phyloP scores from a whole-genome alignment of 2,113 vertebrate genomes.

The Coptodon rendalli region DNA sequence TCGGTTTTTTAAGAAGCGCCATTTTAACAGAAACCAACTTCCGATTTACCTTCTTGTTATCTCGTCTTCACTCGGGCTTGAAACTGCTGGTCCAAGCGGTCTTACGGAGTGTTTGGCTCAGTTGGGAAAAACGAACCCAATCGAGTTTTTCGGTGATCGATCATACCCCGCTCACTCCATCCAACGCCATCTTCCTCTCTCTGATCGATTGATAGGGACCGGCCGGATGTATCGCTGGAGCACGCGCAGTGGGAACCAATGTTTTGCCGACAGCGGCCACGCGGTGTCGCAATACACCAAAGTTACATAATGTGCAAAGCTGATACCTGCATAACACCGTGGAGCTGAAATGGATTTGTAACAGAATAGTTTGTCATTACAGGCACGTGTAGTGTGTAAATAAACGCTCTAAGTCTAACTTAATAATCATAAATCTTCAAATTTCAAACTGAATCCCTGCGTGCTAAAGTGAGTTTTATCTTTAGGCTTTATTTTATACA shows the following conservation, averaged over 20 bases:
- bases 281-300: not conserved
- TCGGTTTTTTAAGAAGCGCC: not conserved
- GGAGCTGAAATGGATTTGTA: not conserved
- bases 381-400: not conserved
- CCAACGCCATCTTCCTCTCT: slow-evolving; percentile 76
- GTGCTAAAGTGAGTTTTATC: not conserved
- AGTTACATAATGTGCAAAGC: not conserved
- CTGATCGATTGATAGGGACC: slow-evolving; percentile 82
- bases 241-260: slow-evolving; percentile 31
- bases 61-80: not conserved
- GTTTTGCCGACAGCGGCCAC: not conserved
- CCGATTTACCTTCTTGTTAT: slow-evolving; percentile 22
- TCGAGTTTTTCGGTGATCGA: slow-evolving; percentile 80
- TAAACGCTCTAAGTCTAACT: not conserved
- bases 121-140: slow-evolving; percentile 45
- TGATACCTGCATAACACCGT: not conserved
- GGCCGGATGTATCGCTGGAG: slow-evolving; percentile 23
- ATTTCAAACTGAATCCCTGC: not conserved
- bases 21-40: not conserved
- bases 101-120: not conserved
- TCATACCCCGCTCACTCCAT: slow-evolving; percentile 47
- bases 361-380: not conserved
- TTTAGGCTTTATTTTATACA: not conserved
- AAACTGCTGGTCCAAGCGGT: not conserved
- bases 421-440: not conserved